Conservation (phyloP, 2,888 invertebrate genomes). For the Apomyelois bistriatella region DNA sequence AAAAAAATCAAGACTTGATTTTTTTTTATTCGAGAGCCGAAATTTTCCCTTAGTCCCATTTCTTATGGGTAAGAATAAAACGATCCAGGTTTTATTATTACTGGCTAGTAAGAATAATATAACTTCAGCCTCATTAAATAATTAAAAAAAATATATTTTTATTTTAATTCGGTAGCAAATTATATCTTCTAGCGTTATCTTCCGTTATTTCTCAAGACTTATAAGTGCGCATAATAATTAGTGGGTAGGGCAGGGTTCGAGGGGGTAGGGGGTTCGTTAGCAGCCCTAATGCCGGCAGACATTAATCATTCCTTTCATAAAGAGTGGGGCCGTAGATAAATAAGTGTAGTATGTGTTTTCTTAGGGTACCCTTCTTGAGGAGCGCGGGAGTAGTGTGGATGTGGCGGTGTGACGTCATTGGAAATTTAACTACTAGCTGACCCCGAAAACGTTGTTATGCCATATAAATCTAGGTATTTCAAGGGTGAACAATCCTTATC, state of each 20-base stretch:
- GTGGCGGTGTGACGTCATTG: constrained; percentile 16
- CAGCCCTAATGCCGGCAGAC: constrained; percentile 76
- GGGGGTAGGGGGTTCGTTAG: constrained; percentile 58
- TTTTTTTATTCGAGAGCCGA: no score
- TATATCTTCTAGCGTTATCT: neutral
- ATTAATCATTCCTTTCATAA: constrained; percentile 81
- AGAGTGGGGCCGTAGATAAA: constrained; percentile 79
- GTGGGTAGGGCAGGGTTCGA: constrained; percentile 22
- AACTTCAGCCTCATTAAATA: no score
- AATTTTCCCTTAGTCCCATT: no score
- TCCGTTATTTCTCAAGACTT: constrained; percentile 60
- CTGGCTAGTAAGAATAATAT: no score
- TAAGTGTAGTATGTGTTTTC: constrained; percentile 80
- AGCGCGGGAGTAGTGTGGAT: constrained; percentile 40
- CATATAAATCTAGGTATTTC: no score
- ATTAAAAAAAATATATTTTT: neutral
- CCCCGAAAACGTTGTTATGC: no score
- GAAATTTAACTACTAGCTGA: neutral
- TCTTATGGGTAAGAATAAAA: no score
- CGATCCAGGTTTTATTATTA: no score
- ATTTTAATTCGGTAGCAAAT: neutral
- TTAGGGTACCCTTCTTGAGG: constrained; percentile 76
- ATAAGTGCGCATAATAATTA: constrained; percentile 77
- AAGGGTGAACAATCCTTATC: no score
- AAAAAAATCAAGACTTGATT: no score